Percentiles rank a stretch among this genome's conserved stretches.
Evolutionary conservation across 2,888 invertebrate species (phyloP).

Genomic region (Tromatobia lineatoria): DNA sequence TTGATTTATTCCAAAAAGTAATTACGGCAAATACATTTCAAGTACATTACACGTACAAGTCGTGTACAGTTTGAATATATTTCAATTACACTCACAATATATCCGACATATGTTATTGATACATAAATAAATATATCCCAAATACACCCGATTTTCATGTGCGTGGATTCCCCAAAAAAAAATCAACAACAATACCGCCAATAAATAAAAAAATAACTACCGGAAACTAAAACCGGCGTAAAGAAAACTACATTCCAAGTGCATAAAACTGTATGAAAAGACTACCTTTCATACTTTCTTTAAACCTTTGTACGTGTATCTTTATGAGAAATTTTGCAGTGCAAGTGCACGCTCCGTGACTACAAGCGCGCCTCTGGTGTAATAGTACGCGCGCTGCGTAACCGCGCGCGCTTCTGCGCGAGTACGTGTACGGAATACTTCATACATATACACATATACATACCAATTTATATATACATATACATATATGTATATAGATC

Average conservation of each 20-base stretch:
- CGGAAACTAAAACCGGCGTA: neutral
- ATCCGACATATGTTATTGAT: no score
- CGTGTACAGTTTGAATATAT: no score
- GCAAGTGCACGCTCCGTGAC: slow-evolving; percentile 5
- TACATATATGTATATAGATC: neutral
- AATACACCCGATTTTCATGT: no score
- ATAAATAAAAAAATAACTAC: neutral
- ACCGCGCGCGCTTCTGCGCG: slow-evolving; percentile 6
- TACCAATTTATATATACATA: neutral
- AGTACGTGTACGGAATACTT: neutral
- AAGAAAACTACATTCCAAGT: neutral
- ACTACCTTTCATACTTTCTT: neutral
- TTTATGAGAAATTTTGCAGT: slow-evolving; percentile 15
- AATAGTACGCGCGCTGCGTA: neutral
- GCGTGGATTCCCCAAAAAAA: no score
- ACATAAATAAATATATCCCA: no score
- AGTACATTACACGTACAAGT: no score
- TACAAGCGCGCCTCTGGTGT: neutral
- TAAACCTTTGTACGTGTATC: neutral
- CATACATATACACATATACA: neutral
- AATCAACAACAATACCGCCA: no score
- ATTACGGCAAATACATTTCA: no score
- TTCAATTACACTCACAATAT: no score
- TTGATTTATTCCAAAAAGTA: no score
- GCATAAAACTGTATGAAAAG: neutral